phyloP scores from a whole-genome alignment of 1,140 invertebrate species.

The Holcopasites calliopsidis region DNA sequence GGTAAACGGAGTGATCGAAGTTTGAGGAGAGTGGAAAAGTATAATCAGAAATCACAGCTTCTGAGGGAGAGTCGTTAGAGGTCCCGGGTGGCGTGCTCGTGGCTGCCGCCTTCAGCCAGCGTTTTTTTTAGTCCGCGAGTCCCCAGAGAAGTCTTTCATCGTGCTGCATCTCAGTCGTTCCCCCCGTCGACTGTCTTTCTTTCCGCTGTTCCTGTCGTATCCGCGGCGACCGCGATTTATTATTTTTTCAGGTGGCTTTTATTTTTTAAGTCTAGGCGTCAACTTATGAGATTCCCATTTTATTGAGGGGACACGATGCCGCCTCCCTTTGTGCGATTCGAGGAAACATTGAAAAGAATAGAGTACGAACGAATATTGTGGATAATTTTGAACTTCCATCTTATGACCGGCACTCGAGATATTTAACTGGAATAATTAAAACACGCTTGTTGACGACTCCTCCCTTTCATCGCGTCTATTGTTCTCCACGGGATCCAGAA shows the following conservation, averaged over 20 bases:
- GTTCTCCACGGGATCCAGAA: neutral
- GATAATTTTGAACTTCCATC: no score
- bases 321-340: no score
- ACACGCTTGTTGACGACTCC: neutral
- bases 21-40: neutral
- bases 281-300: no score
- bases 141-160: conserved; percentile 57
- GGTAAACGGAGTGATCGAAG: conserved; percentile 3
- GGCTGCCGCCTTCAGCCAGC: conserved; percentile 45
- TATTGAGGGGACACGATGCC: no score
- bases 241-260: neutral
- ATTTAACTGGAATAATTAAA: no score
- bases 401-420: no score
- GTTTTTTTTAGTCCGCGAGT: conserved; percentile 36
- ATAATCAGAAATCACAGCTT: conserved; percentile 65
- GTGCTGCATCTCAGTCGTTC: conserved; percentile 61
- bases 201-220: neutral
- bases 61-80: conserved; percentile 59
- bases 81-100: conserved; percentile 52
- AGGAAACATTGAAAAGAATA: no score
- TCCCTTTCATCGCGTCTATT: neutral
- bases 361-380: no score
- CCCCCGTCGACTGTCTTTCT: conserved; percentile 11
- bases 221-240: conserved; percentile 22
- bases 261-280: neutral